Conservation (phyloP, 2,113 vertebrate genomes). For the Nannobrachium achirus region DNA sequence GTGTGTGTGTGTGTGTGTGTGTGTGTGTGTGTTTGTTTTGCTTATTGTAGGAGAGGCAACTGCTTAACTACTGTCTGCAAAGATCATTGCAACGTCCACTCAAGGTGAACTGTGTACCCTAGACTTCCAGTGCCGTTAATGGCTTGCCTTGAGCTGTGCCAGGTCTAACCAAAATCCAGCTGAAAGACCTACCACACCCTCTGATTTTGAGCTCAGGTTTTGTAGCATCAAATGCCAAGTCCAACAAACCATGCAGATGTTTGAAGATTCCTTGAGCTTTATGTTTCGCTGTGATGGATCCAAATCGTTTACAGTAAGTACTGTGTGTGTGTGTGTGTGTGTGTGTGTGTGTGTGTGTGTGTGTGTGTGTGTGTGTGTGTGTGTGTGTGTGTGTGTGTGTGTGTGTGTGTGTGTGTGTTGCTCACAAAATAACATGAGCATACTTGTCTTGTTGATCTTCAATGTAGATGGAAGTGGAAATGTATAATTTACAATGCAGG, state of each 20-base stretch:
- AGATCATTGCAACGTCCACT: slow-evolving; percentile 39
- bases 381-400: slow-evolving; percentile 4
- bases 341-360: slow-evolving; percentile 52
- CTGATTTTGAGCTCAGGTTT: slow-evolving; percentile 22
- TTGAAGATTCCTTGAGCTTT: slow-evolving; percentile 21
- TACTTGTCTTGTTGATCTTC: too few relatives aligned
- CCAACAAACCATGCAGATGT: slow-evolving; percentile 12
- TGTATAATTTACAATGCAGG: too few relatives aligned
- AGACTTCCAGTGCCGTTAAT: slow-evolving; percentile 35
- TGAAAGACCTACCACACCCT: slow-evolving; percentile 20
- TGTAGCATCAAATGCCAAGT: slow-evolving; percentile 14
- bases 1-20: slow-evolving; percentile 7
- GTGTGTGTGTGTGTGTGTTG: slow-evolving; percentile 17
- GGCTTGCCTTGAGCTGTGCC: slow-evolving; percentile 28
- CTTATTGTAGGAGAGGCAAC: slow-evolving; percentile 25
- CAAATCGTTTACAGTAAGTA: not conserved
- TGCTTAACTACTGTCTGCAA: slow-evolving; percentile 10
- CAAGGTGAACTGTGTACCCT: slow-evolving; percentile 50
- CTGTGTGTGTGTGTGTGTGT: not conserved
- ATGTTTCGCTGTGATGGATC: slow-evolving; percentile 19
- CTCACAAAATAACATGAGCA: too few relatives aligned
- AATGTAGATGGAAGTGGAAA: too few relatives aligned
- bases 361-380: slow-evolving; percentile 1
- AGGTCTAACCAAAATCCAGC: slow-evolving; percentile 31
- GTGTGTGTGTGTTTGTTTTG: not conserved